phyloP scores from a whole-genome alignment of 2,888 invertebrate species.

The Hypselothyrea guttata region DNA sequence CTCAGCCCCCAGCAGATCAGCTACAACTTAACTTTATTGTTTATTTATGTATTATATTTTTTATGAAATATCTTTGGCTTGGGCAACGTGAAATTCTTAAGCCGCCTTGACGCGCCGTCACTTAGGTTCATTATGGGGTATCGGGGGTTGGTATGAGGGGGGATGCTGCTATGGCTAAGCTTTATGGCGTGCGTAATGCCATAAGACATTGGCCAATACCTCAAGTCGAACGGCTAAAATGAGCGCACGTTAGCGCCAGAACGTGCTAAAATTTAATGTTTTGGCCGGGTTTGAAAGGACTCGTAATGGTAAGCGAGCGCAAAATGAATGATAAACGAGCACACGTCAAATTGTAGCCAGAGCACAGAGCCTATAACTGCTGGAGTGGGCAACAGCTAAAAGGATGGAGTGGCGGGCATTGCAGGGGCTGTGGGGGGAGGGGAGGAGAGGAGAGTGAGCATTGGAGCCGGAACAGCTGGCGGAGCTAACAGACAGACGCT shows the following conservation, averaged over 20 bases:
- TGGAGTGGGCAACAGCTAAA: too few species aligned
- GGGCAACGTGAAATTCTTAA: constrained; percentile 61
- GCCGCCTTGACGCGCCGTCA: constrained; percentile 65
- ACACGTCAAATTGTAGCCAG: constrained; percentile 73
- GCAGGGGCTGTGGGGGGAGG: background rate
- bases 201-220: constrained; percentile 41
- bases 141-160: constrained; percentile 1
- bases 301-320: constrained; percentile 64
- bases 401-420: too few species aligned
- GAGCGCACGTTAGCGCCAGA: constrained; percentile 70
- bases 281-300: constrained; percentile 38
- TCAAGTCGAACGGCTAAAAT: constrained; percentile 48
- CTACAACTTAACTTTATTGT: constrained; percentile 58
- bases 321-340: constrained; percentile 80
- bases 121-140: constrained; percentile 70
- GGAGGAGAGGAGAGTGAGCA: background rate
- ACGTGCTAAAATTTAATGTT: constrained; percentile 79
- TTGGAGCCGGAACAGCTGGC: constrained; percentile 59
- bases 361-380: constrained; percentile 5
- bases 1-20: background rate
- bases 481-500: constrained; percentile 41
- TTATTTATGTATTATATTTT: constrained; percentile 55
- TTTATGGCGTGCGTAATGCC: constrained; percentile 78
- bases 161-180: constrained; percentile 58
- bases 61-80: constrained; percentile 18